Percentiles rank a stretch among this genome's conserved stretches.
Evolutionary conservation across 2,113 vertebrate genomes (phyloP).

Genomic region (Pleuronectes platessa): DNA sequence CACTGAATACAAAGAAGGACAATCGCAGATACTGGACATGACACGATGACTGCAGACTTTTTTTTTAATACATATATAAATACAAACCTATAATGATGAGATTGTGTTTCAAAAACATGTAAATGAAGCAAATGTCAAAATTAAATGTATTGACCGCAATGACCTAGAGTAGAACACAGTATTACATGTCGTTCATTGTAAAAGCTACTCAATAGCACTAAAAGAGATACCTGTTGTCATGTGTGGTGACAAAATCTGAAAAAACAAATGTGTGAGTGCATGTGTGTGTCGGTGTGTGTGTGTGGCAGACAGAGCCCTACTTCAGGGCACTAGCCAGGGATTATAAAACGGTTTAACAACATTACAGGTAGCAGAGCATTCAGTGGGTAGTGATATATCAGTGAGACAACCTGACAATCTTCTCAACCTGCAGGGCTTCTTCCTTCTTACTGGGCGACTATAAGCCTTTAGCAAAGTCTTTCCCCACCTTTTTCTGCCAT

Average conservation of each 20-base stretch:
- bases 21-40: not conserved
- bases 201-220: too few relatives aligned
- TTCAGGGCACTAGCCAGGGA: slow-evolving; percentile 25
- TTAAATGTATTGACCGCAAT: too few relatives aligned
- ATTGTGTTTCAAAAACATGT: not conserved
- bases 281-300: not conserved
- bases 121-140: not conserved
- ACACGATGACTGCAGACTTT: too few relatives aligned
- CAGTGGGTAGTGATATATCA: slow-evolving; percentile 16
- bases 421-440: slow-evolving; percentile 13
- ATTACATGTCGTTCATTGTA: not conserved
- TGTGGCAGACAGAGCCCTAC: not conserved
- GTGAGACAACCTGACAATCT: slow-evolving; percentile 29
- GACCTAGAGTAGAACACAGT: not conserved
- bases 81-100: not conserved
- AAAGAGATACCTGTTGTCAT: not conserved
- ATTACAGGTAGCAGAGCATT: slow-evolving; percentile 20
- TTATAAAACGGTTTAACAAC: slow-evolving; percentile 27
- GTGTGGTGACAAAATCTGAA: not conserved
- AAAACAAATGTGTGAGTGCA: not conserved
- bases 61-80: too few relatives aligned
- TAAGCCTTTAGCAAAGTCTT: slow-evolving; percentile 4
- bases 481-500: not conserved
- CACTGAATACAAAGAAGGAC: too few relatives aligned
- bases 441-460: not conserved